Evolutionary conservation across 2,113 vertebrate species (phyloP).

Genomic region (Gnathonemus echidnorhynchus): DNA sequence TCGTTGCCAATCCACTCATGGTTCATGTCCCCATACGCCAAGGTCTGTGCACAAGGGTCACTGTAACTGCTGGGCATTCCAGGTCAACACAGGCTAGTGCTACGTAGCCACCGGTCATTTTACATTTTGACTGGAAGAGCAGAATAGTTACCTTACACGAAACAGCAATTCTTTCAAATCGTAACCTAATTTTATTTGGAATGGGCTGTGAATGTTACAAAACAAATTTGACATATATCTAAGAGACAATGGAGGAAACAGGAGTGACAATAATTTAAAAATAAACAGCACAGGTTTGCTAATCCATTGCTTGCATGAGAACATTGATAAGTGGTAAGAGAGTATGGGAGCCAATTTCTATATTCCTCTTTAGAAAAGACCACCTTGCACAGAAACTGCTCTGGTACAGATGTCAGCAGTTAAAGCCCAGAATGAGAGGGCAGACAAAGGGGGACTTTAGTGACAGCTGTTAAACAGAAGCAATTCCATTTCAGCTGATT

Average conservation of each 20-base stretch:
- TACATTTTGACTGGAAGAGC: neutral
- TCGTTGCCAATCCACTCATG: conserved; percentile 98
- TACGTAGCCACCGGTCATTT: neutral
- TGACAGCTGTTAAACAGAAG: neutral
- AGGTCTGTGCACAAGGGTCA: conserved; percentile 58
- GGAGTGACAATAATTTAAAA: neutral
- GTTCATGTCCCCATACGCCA: conserved; percentile 97
- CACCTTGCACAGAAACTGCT: neutral
- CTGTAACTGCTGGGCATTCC: neutral
- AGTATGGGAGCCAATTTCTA: neutral
- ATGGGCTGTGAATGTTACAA: neutral
- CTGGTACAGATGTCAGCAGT: conserved; percentile 2
- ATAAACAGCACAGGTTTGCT: neutral
- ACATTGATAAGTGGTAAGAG: neutral
- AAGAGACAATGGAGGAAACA: neutral
- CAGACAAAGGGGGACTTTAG: conserved; percentile 10
- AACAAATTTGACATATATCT: neutral
- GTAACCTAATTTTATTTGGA: neutral
- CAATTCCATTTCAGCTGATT: neutral
- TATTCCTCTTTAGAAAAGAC: neutral
- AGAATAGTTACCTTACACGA: neutral
- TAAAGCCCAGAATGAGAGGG: neutral
- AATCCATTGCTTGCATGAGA: neutral
- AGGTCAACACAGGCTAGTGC: neutral
- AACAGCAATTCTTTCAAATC: neutral